A percentile compares a stretch with the other conserved stretches of the same genome.
These are phyloP conservation scores for Heliconius sara DNA, from an alignment of 2,888 invertebrate species.

Conservation along the genomic window DNA sequence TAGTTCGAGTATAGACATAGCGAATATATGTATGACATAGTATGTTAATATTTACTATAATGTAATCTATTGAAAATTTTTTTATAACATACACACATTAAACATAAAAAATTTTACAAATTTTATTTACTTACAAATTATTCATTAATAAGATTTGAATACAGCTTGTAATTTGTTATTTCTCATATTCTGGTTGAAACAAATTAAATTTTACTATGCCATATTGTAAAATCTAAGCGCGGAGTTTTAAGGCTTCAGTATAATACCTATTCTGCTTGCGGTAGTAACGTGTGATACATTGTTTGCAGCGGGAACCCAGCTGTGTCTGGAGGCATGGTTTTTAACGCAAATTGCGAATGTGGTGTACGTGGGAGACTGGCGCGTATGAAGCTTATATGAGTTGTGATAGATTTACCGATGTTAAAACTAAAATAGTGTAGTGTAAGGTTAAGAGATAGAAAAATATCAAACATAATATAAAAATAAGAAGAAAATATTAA, in stretches of 20 bases:
- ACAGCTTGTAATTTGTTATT: background rate
- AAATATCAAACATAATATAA: no score
- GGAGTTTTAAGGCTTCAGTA: conserved; percentile 27
- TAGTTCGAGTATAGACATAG: no score
- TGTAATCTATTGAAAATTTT: background rate
- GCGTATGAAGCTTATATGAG: conserved; percentile 17
- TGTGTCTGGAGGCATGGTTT: conserved; percentile 40
- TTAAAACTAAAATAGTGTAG: no score
- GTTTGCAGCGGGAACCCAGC: conserved; percentile 42
- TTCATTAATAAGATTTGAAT: background rate
- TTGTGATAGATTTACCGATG: background rate
- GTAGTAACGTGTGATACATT: conserved; percentile 45
- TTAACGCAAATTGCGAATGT: conserved; percentile 44
- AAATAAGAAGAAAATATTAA: no score
- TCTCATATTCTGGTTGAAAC: background rate
- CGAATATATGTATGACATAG: no score
- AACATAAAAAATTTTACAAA: no score
- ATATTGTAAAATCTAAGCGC: conserved; percentile 25
- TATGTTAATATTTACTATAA: no score
- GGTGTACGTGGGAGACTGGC: conserved; percentile 18
- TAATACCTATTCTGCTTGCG: conserved; percentile 27
- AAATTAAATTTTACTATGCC: conserved; percentile 21
- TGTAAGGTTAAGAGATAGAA: no score
- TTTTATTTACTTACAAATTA: background rate
- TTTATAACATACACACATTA: no score